Percentiles rank a stretch among this genome's conserved stretches.
Evolutionary conservation across 2,113 vertebrate genomes (phyloP).

Genomic region (Trachemys scripta): DNA sequence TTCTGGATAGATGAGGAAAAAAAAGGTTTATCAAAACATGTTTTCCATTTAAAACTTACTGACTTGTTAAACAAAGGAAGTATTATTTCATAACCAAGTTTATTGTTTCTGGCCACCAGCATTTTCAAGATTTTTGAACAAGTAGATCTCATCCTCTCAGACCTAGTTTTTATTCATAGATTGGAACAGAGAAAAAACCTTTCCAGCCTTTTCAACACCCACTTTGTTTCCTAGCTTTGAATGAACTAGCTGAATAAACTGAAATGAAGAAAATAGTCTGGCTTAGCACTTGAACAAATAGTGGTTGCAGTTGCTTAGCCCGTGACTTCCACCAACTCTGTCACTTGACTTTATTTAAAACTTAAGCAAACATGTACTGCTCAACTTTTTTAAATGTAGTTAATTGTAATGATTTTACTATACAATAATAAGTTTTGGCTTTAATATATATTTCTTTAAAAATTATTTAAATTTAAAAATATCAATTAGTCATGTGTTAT

Average conservation of each 20-base stretch:
- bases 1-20: neutral
- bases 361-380: neutral
- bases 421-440: neutral
- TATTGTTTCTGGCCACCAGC: neutral
- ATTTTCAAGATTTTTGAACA: neutral
- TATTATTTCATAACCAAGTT: neutral
- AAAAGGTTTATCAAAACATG: neutral
- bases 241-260: neutral
- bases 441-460: neutral
- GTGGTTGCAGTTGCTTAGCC: neutral
- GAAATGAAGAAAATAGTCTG: neutral
- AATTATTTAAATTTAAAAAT: neutral
- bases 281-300: neutral
- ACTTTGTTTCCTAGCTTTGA: neutral
- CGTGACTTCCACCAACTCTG: neutral
- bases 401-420: neutral
- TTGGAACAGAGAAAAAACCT: neutral
- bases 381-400: neutral
- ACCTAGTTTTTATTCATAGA: neutral
- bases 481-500: neutral
- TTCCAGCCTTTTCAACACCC: neutral
- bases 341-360: neutral
- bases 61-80: neutral
- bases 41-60: neutral
- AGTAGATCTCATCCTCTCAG: neutral